These are phyloP conservation scores for Turnix velox DNA, from an alignment of 2,113 vertebrate genomes.

Conservation along the genomic window DNA sequence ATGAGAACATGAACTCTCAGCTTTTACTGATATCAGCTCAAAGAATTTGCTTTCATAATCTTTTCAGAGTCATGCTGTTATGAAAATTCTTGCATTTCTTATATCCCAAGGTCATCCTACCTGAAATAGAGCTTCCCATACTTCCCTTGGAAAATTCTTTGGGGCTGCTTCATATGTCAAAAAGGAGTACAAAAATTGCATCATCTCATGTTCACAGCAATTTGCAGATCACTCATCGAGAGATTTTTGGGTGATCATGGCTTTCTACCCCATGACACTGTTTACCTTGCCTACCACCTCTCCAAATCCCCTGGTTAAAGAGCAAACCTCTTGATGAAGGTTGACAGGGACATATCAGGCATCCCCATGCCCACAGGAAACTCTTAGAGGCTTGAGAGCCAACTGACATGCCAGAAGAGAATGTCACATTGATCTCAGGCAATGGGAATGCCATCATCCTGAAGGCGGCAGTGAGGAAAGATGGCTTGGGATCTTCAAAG, in stretches of 20 bases:
- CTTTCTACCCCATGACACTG: neutral
- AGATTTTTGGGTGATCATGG: neutral
- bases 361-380: neutral
- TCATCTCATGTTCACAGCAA: neutral
- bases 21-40: neutral
- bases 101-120: neutral
- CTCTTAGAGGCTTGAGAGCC: neutral
- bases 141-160: neutral
- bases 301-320: neutral
- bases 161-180: neutral
- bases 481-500: neutral
- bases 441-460: neutral
- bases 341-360: neutral
- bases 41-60: neutral
- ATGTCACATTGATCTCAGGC: conserved; percentile 20
- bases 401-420: neutral
- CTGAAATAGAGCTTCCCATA: neutral
- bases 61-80: neutral
- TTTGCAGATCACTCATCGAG: neutral
- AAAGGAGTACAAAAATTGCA: neutral
- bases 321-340: neutral
- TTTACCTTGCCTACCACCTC: neutral
- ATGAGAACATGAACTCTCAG: neutral
- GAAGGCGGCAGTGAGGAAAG: neutral
- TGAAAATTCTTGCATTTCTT: neutral